phyloP scores from a whole-genome alignment of 2,113 vertebrate species.

The Epinephelus moara region DNA sequence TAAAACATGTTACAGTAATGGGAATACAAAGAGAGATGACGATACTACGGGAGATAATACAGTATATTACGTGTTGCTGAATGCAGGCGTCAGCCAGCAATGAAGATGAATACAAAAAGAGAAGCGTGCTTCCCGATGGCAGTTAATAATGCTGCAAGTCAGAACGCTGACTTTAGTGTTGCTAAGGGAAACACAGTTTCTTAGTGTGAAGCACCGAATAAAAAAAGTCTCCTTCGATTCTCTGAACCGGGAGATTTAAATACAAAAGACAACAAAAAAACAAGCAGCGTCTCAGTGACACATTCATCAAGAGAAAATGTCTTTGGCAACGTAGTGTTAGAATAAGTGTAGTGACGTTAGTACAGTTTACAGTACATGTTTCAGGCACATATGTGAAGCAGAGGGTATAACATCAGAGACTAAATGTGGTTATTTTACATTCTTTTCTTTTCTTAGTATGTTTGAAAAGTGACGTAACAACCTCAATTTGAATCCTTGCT shows the following conservation, averaged over 20 bases:
- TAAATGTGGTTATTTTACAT: too few relatives aligned
- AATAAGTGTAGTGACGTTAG: background rate
- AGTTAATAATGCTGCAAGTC: constrained; percentile 16
- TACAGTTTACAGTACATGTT: constrained; percentile 48
- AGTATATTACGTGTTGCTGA: constrained; percentile 12
- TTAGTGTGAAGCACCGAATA: constrained; percentile 50
- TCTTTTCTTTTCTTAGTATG: too few relatives aligned
- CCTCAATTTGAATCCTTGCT: too few relatives aligned
- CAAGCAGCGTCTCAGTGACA: constrained; percentile 60
- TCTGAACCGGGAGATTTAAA: constrained; percentile 63
- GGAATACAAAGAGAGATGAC: constrained; percentile 25
- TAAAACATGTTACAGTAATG: constrained; percentile 36
- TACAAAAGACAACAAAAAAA: constrained; percentile 16
- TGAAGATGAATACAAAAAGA: background rate
- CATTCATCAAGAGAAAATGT: constrained; percentile 44
- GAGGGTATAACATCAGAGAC: background rate
- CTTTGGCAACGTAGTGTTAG: constrained; percentile 71
- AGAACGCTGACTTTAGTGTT: constrained; percentile 27
- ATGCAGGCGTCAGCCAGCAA: constrained; percentile 35
- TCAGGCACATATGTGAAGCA: constrained; percentile 38
- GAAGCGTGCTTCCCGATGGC: background rate
- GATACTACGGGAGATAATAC: constrained; percentile 22
- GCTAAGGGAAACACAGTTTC: constrained; percentile 30
- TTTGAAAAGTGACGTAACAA: background rate
- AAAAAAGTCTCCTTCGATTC: constrained; percentile 46